phyloP scores from a whole-genome alignment of 2,113 vertebrate species.

The Cyprinodon tularosa region DNA sequence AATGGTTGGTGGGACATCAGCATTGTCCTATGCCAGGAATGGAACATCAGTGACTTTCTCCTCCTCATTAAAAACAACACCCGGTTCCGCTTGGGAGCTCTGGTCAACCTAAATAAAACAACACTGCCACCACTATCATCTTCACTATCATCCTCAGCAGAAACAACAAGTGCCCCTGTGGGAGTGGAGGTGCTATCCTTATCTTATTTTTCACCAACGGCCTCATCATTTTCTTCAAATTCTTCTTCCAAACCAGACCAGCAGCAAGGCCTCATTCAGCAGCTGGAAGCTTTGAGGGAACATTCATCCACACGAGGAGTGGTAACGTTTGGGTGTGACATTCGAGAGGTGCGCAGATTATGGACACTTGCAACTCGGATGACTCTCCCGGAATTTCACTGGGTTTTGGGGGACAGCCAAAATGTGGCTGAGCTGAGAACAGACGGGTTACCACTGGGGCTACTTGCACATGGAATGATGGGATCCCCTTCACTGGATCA shows the following conservation, averaged over 20 bases:
- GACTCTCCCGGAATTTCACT: slow-evolving; percentile 85
- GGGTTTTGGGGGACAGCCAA: slow-evolving; percentile 96
- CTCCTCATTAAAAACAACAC: slow-evolving; percentile 88
- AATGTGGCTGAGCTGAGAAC: slow-evolving; percentile 92
- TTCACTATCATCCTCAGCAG: slow-evolving; percentile 29
- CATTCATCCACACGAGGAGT: slow-evolving; percentile 83
- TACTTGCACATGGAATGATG: slow-evolving; percentile 93
- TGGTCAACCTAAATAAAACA: slow-evolving; percentile 87
- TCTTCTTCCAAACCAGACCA: slow-evolving; percentile 81
- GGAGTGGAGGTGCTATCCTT: slow-evolving; percentile 28
- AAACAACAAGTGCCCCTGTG: slow-evolving; percentile 9
- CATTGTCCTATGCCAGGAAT: slow-evolving; percentile 91
- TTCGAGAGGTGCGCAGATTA: slow-evolving; percentile 89
- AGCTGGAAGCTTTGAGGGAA: slow-evolving; percentile 86
- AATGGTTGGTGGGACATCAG: slow-evolving; percentile 98
- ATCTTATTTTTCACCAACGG: slow-evolving; percentile 41
- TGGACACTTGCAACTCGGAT: slow-evolving; percentile 82
- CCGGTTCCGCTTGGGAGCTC: slow-evolving; percentile 87
- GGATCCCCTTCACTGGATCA: slow-evolving; percentile 88
- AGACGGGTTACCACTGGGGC: slow-evolving; percentile 90
- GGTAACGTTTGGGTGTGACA: slow-evolving; percentile 93
- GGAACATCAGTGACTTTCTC: slow-evolving; percentile 92
- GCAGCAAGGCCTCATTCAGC: slow-evolving; percentile 82
- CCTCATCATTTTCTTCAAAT: slow-evolving; percentile 37
- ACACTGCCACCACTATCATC: slow-evolving; percentile 44